Evolutionary conservation across 2,113 vertebrate species (phyloP), one percentile per base, ranked within the genome.

Genomic region (Sula dactylatra): DNA sequence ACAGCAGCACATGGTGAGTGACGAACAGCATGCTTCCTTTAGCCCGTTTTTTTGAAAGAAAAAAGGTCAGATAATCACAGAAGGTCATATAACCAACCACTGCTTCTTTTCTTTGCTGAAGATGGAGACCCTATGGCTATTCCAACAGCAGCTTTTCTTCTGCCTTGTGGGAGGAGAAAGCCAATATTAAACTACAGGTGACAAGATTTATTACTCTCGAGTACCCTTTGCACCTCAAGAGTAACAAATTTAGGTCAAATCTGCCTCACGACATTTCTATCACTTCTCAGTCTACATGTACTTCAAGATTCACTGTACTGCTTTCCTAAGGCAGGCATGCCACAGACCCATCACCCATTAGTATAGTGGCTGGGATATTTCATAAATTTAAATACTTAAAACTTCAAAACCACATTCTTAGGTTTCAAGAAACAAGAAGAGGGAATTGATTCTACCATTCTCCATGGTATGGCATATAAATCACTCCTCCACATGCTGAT

Each of bases 171-270:
- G 71, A 92, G n/a, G 50, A 70, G 29, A 80, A 77, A 85, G 86
- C 29, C 83, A 85, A 6, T 31, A 77, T 12, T 29, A 80, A 72
- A 69, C 47, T 47, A 91, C 36, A 62, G 83, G 65, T 82, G 76
- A 47, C 86, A 94, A 93, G n/a, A 95, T 82, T 87, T 85, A 91
- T 87, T 90, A 70, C 66, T 81, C 72, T 65, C 0, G 2, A 89
- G 58, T 73, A 87, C 38, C 91, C 59, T 86, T 47, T 82, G 73
- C 45, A 94, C 49, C 54, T 76, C 70, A 82, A 85, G 79, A 97
- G 74, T 59, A 90, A 80, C 66, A 91, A 95, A 95, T 91, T 86
- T 52, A 70, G 86, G 86, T 94, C 78, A 93, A 77, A 93, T 77
- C 50, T 80, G 66, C 66, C 66, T 93, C 21, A 89, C 0, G 0